Evolutionary conservation across 2,797 vertebrate species (phyloP), one percentile per base, ranked within the genome.

Genomic region (Muraenolepis orangiensis): DNA sequence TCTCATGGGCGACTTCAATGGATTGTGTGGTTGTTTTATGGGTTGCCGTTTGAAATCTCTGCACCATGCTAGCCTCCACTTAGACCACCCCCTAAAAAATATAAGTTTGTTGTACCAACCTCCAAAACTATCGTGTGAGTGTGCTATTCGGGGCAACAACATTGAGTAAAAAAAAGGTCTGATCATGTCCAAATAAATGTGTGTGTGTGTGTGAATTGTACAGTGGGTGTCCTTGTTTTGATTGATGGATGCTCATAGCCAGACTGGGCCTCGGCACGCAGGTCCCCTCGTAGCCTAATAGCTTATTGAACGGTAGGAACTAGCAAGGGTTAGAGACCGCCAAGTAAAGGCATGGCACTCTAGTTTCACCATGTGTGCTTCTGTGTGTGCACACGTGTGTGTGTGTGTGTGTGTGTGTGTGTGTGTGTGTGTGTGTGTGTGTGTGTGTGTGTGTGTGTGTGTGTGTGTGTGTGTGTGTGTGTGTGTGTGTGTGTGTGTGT

Each of bases 271-370:
- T 92, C 93, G 89, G 89, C 90, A 92, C 93, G 90, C 91, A 87
- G 87, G 89, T 91, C 89, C 89, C 82, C 82, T 89, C 78, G 82
- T 89, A 85, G 84, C 86, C 90, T 94, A 94, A 94, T 93, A 82
- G 92, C 89, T 94, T 94, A 93, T 93, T 93, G 91, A 93, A 81
- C 90, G 89, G 85, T 84, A 46, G 77, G 76, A 83, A 86, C 87
- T 88, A 78, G 84, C 85, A 86, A 89, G 87, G 87, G 93, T 93
- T 95, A 90, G 89, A 86, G 93, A 91, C 85, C 79, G 70, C 80
- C 72, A 29, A 18, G 90, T 91, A 92, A 92, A 90, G 88, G 87
- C 67, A 36, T 38, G 73, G 78, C 66, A 73, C 71, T 57, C 71
- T n/a, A 67, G 31, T 57, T 73, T 66, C 51, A 16, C 16, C 40